These are phyloP conservation scores for Acromyrmex charruanus DNA, from an alignment of 1,140 invertebrate species.

Conservation along the genomic window DNA sequence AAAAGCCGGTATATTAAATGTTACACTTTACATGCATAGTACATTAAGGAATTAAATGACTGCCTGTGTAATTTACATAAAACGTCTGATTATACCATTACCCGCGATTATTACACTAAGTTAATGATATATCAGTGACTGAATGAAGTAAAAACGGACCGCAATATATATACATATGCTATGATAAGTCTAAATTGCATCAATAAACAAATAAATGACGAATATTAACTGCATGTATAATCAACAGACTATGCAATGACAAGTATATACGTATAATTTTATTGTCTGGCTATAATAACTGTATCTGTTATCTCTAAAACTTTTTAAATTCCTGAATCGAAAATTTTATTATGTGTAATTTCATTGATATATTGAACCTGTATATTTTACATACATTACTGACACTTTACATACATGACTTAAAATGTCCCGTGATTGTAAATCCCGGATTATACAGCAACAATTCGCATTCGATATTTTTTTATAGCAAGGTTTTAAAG, in stretches of 20 bases:
- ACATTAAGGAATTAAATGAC: conserved; percentile 51
- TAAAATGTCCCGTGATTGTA: too few relatives aligned
- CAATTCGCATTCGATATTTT: neutral
- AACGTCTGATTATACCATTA: conserved; percentile 9
- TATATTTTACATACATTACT: neutral
- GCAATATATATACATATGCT: neutral
- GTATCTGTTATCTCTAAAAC: neutral
- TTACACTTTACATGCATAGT: conserved; percentile 24
- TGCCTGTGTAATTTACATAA: conserved; percentile 32
- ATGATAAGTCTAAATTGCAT: neutral
- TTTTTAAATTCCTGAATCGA: neutral
- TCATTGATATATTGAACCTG: conserved; percentile 14
- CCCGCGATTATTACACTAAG: conserved; percentile 36
- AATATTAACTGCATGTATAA: neutral
- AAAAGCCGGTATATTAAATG: conserved; percentile 47
- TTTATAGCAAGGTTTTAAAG: too few relatives aligned
- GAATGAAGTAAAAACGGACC: conserved; percentile 20
- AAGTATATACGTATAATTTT: neutral
- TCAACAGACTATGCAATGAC: neutral
- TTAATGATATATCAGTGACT: neutral
- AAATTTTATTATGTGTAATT: neutral
- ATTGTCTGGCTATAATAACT: neutral
- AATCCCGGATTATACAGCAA: neutral
- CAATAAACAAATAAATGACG: conserved; percentile 2
- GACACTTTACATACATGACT: neutral